Conservation (phyloP, 2,113 vertebrate genomes). For the Melanerpes aurifrons region DNA sequence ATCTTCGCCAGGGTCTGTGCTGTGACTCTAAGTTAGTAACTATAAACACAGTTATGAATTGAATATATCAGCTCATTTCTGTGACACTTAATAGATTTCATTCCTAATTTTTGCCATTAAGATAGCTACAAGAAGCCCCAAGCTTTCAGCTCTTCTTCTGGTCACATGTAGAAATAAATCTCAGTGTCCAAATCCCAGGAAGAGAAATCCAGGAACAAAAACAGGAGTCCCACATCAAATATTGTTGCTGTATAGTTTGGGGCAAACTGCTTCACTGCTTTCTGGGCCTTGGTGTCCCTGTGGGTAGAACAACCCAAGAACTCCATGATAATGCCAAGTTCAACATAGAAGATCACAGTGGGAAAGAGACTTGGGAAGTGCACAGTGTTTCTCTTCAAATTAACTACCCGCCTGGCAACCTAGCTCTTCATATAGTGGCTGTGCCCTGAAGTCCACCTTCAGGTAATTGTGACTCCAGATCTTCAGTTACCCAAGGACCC, state of each 20-base stretch:
- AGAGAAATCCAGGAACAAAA: not conserved
- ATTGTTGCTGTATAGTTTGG: not conserved
- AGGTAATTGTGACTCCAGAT: not conserved
- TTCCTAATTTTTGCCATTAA: not conserved
- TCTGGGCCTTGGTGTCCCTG: not conserved
- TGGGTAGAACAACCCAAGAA: not conserved
- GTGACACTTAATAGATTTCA: not conserved
- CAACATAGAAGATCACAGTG: constrained; percentile 12
- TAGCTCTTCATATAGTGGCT: not conserved
- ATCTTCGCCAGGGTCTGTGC: not conserved
- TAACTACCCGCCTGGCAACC: not conserved
- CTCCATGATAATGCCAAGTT: constrained; percentile 3
- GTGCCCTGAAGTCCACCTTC: not conserved
- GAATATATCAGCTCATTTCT: not conserved
- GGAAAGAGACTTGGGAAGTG: not conserved
- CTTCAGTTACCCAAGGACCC: not conserved
- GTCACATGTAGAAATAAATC: not conserved
- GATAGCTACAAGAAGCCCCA: not conserved
- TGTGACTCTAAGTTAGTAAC: not conserved
- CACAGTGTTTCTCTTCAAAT: not conserved
- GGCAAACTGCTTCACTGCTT: constrained; percentile 10
- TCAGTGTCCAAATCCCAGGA: not conserved
- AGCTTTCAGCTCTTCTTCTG: not conserved
- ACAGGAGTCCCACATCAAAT: not conserved
- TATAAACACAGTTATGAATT: not conserved